Conservation (phyloP, 2,888 invertebrate genomes). For the Spicauda simplicius region DNA sequence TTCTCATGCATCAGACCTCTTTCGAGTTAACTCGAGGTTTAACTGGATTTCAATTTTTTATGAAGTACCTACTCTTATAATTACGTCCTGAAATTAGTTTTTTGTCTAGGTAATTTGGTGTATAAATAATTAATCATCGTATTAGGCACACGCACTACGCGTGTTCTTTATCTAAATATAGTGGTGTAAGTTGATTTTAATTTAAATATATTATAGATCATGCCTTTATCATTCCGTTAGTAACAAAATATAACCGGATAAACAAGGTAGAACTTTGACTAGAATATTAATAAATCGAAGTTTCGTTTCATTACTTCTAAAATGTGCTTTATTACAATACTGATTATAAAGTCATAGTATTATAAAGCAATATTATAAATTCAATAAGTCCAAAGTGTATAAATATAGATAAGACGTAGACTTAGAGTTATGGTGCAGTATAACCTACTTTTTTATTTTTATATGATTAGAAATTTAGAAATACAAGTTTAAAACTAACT, state of each 20-base stretch:
- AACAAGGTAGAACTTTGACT: not conserved
- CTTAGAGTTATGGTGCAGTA: not conserved
- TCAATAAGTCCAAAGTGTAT: not conserved
- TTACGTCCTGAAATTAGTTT: too few species aligned
- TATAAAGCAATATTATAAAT: too few species aligned
- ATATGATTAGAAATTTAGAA: too few species aligned
- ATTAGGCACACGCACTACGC: too few species aligned
- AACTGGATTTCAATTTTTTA: too few species aligned
- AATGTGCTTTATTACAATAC: not conserved
- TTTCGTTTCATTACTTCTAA: not conserved
- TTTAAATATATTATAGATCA: not conserved
- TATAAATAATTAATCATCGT: too few species aligned
- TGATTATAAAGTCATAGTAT: not conserved
- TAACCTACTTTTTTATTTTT: not conserved
- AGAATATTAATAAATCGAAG: not conserved
- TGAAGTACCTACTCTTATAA: too few species aligned
- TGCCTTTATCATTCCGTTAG: slow-evolving; percentile 25
- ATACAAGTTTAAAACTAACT: too few species aligned
- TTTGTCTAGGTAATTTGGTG: too few species aligned
- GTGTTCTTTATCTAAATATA: not conserved
- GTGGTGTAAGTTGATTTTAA: not conserved
- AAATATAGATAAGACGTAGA: not conserved
- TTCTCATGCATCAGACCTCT: too few species aligned
- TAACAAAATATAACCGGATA: slow-evolving; percentile 35
- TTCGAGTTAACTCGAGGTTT: too few species aligned